Evolutionary conservation across 2,113 vertebrate genomes (phyloP).

Genomic region (Pavo muticus): DNA sequence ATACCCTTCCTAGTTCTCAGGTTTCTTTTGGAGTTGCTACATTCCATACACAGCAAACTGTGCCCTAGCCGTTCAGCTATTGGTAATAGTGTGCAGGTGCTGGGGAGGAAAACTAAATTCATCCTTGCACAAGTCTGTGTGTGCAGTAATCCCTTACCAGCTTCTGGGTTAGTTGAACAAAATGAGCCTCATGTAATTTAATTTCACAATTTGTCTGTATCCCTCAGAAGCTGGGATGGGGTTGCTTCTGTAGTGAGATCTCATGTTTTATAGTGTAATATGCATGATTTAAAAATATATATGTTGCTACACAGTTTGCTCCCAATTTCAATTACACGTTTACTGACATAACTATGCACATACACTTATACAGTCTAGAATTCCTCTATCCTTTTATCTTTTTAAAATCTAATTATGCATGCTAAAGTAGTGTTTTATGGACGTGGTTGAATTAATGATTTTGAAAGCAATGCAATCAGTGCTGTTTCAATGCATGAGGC

Average conservation of each 20-base stretch:
- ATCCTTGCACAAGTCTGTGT: not conserved
- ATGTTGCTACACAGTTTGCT: not conserved
- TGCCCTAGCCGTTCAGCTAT: not conserved
- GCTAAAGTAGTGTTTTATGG: not conserved
- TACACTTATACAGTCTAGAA: not conserved
- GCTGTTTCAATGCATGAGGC: not conserved
- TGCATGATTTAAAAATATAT: not conserved
- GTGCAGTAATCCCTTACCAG: not conserved
- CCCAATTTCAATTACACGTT: not conserved
- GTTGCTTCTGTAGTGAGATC: not conserved
- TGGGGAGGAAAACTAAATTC: not conserved
- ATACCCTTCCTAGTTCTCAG: not conserved
- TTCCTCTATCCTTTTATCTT: not conserved
- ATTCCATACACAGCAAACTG: not conserved
- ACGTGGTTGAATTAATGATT: not conserved
- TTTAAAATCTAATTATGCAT: not conserved
- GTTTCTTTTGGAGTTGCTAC: not conserved
- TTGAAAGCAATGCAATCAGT: not conserved
- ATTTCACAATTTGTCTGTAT: not conserved
- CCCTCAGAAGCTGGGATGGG: not conserved
- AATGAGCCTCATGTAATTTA: not conserved
- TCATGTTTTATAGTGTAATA: not conserved
- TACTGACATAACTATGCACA: not conserved
- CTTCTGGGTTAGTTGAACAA: not conserved
- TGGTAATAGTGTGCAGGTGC: not conserved